phyloP scores from a whole-genome alignment of 2,797 vertebrate species.

The Taeniopygia guttata region DNA sequence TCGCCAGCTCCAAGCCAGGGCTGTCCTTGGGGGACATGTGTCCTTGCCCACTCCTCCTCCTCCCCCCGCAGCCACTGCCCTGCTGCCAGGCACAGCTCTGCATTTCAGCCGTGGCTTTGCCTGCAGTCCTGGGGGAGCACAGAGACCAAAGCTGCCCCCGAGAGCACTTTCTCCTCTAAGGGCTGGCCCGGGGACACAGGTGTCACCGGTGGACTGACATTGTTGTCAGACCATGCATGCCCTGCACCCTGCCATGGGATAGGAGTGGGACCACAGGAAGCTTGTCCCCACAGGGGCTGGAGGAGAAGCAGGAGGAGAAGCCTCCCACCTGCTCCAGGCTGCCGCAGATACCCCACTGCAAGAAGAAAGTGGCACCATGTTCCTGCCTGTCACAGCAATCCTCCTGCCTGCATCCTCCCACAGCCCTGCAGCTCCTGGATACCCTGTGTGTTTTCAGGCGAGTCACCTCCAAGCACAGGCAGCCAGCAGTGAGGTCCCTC shows the following conservation, averaged over 20 bases:
- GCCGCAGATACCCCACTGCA: background rate
- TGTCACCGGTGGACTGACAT: fast-evolving
- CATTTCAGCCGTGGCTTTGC: background rate
- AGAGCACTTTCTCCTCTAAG: background rate
- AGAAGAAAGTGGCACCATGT: background rate
- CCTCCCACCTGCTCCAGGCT: background rate
- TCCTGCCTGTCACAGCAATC: background rate
- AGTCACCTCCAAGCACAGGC: background rate
- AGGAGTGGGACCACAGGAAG: background rate
- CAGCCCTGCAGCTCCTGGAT: background rate
- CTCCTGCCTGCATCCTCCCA: background rate
- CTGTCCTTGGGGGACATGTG: background rate
- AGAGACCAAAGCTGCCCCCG: background rate
- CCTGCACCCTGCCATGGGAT: background rate
- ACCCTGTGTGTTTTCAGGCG: background rate
- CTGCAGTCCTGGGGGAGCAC: background rate
- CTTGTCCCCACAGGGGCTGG: background rate
- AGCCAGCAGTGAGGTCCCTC: background rate
- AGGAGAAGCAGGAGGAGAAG: background rate
- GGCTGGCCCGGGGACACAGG: background rate
- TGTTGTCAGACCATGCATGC: background rate
- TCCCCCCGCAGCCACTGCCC: background rate
- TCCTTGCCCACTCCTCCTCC: background rate
- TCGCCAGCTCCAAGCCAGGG: background rate
- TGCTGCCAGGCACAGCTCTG: background rate